Percentiles rank a stretch among this genome's conserved stretches.
Evolutionary conservation across 2,888 invertebrate species (phyloP).

Genomic region (Luperina nickerlii): DNA sequence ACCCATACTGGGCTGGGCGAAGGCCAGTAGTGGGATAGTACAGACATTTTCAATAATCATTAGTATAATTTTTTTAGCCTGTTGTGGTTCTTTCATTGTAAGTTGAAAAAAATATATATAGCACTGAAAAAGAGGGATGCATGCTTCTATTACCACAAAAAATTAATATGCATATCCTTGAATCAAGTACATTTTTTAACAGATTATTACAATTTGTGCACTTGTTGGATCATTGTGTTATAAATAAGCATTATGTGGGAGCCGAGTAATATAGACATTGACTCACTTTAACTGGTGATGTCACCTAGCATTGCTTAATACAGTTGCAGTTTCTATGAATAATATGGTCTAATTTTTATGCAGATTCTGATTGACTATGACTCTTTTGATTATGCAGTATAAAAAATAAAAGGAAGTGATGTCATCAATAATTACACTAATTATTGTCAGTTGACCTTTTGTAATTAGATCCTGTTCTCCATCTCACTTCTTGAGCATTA

Average conservation of each 20-base stretch:
- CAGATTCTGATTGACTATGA: slow-evolving; percentile 5
- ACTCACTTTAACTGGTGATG: slow-evolving; percentile 57
- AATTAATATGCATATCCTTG: not conserved
- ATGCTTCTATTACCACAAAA: not conserved
- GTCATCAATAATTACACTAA: slow-evolving; percentile 14
- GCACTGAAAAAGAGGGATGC: not conserved
- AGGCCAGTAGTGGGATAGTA: too few species aligned
- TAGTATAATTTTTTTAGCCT: not conserved
- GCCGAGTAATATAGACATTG: slow-evolving; percentile 44
- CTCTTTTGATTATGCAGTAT: not conserved
- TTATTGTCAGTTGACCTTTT: not conserved
- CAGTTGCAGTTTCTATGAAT: slow-evolving; percentile 16
- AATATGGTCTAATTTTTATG: slow-evolving; percentile 1
- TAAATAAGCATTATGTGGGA: slow-evolving; percentile 54
- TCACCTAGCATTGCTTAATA: slow-evolving; percentile 41
- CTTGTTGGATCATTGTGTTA: slow-evolving; percentile 35
- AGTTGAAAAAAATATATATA: not conserved
- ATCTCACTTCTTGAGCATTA: not conserved
- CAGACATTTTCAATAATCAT: not conserved
- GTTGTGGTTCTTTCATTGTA: too few species aligned
- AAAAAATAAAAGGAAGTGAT: slow-evolving; percentile 9
- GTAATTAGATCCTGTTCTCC: not conserved
- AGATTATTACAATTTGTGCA: slow-evolving; percentile 29
- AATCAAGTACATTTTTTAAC: not conserved
- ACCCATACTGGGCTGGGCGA: too few species aligned